phyloP scores from a whole-genome alignment of 2,797 vertebrate species.

The Chiroxiphia lanceolata region DNA sequence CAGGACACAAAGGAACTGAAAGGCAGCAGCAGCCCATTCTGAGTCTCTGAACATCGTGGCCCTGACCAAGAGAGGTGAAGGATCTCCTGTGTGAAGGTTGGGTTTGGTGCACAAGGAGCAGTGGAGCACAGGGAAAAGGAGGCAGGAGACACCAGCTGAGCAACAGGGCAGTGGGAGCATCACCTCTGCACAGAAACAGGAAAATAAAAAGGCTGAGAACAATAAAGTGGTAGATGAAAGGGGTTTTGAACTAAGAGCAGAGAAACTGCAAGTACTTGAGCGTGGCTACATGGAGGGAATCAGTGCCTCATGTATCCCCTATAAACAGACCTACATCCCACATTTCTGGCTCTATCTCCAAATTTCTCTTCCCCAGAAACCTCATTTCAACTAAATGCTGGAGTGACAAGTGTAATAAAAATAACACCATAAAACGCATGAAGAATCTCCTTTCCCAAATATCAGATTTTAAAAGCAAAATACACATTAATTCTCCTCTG shows the following conservation, averaged over 20 bases:
- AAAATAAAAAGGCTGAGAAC: neutral
- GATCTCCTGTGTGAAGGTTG: fast-evolving
- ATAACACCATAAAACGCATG: neutral
- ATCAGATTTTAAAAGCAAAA: constrained; percentile 43
- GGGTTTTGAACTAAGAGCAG: neutral
- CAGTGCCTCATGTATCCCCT: fast-evolving
- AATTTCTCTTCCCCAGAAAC: neutral
- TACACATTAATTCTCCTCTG: neutral
- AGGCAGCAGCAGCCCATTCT: neutral
- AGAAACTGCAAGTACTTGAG: neutral
- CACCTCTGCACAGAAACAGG: neutral
- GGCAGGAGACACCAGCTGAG: neutral
- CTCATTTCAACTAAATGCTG: neutral
- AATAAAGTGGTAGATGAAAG: neutral
- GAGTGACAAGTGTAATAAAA: constrained; percentile 22
- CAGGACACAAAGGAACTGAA: neutral
- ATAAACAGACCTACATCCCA: neutral
- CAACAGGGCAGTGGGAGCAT: neutral
- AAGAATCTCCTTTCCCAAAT: constrained; percentile 6
- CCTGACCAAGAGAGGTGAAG: fast-evolving
- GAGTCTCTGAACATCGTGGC: fast-evolving
- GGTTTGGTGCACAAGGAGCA: too few relatives aligned
- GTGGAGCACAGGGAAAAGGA: neutral
- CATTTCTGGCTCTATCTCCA: neutral
- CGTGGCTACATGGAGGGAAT: fast-evolving